phyloP scores from a whole-genome alignment of 2,113 vertebrate genomes.

The Heliornis fulica region DNA sequence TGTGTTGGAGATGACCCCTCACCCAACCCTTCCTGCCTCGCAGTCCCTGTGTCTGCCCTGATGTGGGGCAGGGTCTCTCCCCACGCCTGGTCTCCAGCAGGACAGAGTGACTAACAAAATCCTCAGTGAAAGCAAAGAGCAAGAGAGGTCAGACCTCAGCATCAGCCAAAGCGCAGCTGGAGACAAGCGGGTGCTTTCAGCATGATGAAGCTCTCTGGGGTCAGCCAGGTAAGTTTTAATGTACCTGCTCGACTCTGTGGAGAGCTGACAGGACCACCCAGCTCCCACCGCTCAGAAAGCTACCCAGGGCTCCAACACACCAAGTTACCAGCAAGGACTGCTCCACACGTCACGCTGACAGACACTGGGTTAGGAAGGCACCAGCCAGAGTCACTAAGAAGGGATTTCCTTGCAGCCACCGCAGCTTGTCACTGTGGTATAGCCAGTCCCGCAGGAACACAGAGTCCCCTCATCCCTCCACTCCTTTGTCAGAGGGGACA shows the following conservation, averaged over 20 bases:
- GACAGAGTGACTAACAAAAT: fast-evolving
- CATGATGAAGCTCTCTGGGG: fast-evolving
- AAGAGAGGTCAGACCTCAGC: not conserved
- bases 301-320: not conserved
- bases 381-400: not conserved
- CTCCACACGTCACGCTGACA: too few relatives aligned
- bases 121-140: not conserved
- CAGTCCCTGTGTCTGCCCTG: not conserved
- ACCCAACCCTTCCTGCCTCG: too few relatives aligned
- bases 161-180: fast-evolving
- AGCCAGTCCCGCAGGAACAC: not conserved
- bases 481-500: not conserved
- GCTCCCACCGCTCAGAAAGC: fast-evolving
- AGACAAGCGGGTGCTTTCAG: not conserved
- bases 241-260: fast-evolving
- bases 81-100: not conserved
- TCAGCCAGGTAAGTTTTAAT: not conserved
- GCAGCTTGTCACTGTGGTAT: fast-evolving
- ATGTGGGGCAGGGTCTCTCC: fast-evolving
- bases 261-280: not conserved
- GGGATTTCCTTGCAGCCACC: not conserved
- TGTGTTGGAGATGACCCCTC: not conserved
- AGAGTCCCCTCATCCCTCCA: not conserved
- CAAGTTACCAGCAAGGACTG: fast-evolving
- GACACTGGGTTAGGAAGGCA: fast-evolving